phyloP scores from a whole-genome alignment of 2,113 vertebrate species.

The Petaurus breviceps region DNA sequence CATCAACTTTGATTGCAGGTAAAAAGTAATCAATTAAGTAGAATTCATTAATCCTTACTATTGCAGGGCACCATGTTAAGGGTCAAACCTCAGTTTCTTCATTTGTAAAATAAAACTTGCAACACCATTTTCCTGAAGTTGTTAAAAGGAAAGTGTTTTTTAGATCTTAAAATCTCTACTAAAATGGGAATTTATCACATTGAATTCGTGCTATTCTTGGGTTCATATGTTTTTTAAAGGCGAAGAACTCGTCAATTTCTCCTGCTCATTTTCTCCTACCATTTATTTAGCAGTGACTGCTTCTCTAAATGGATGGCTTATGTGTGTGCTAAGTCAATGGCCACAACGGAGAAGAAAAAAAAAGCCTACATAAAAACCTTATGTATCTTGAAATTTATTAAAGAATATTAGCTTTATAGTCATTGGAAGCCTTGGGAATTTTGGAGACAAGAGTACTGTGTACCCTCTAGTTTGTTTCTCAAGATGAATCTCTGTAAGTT shows the following conservation, averaged over 20 bases:
- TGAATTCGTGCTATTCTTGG: neutral
- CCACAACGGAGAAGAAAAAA: too few species aligned
- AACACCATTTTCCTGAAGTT: neutral
- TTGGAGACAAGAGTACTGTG: too few species aligned
- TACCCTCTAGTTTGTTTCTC: too few species aligned
- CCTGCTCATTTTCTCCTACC: neutral
- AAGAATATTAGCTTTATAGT: too few species aligned
- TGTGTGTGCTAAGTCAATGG: neutral
- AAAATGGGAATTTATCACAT: neutral
- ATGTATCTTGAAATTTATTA: too few species aligned
- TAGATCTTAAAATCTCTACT: neutral
- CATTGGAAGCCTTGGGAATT: too few species aligned
- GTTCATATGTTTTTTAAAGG: neutral
- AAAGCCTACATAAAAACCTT: too few species aligned
- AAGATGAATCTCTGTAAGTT: too few species aligned
- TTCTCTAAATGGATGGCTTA: neutral
- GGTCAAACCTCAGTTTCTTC: neutral
- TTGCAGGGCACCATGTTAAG: neutral
- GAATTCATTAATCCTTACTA: neutral
- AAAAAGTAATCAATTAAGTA: neutral
- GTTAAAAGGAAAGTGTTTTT: neutral
- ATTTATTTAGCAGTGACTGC: neutral
- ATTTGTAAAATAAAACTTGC: neutral
- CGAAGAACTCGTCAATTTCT: neutral
- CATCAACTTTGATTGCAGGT: neutral